Percentiles rank a stretch among this genome's conserved stretches.
These are phyloP conservation scores for Leptinotarsa rubiginosa DNA, from an alignment of 2,888 invertebrate genomes.

Conservation along the genomic window DNA sequence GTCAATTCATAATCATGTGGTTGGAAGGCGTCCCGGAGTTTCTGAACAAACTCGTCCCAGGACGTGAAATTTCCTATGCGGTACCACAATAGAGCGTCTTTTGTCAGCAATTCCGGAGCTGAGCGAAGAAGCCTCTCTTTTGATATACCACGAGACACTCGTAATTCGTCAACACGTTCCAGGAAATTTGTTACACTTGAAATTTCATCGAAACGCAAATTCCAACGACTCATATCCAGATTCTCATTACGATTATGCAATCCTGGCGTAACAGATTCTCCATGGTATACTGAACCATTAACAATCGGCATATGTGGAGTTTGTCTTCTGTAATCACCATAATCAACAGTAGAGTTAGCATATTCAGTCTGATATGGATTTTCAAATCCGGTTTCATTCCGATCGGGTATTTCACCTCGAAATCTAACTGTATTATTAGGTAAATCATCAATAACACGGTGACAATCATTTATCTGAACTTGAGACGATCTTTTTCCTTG, in stretches of 20 bases:
- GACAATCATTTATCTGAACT: no score
- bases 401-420: not conserved
- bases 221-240: not conserved
- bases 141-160: not conserved
- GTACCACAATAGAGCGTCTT: not conserved
- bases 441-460: not conserved
- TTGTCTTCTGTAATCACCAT: not conserved
- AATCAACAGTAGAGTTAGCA: not conserved
- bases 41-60: not conserved
- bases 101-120: not conserved
- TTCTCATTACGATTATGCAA: not conserved
- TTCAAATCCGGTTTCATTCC: not conserved
- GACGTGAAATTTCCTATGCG: not conserved
- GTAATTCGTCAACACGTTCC: not conserved
- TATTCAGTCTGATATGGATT: not conserved
- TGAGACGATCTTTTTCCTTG: not conserved
- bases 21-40: not conserved
- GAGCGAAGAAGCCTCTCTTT: not conserved
- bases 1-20: conserved; percentile 3
- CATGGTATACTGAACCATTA: not conserved
- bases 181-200: not conserved
- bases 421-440: not conserved
- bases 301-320: not conserved
- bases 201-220: not conserved
- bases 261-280: not conserved